Evolutionary conservation across 2,888 invertebrate species (phyloP), one percentile per base, ranked within the genome.

Genomic region (Diarsia rubi): DNA sequence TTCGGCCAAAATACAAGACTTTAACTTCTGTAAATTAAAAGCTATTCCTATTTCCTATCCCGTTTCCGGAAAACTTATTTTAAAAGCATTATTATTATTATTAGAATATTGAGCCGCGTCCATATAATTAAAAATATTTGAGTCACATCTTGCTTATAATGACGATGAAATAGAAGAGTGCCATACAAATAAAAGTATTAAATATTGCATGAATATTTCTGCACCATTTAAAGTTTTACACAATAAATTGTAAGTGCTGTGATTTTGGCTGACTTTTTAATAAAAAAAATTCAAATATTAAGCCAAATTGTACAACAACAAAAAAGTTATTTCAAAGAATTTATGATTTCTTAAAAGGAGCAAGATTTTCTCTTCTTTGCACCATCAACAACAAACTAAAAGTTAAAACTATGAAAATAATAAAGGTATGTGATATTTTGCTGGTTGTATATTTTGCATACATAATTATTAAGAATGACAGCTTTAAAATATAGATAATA

Each of bases 401-500:
- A 57, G 21, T 54, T 70, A 74, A 80, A 54, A 82, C 73, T 79
- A 78, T 83, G 69, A 81, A 82, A 78, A 78, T 70, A 74, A 84
- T 75, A 79, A 80, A 79, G 87, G 91, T 91, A 92, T 94, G 94
- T 94, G 94, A 94, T 94, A 95, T 93, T 91, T 93, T 92, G 93
- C 94, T 90, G 93, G 93, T 94, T 94, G 93, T 94, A 92, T 92
- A 92, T 90, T 93, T 93, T 93, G 93, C 91, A 90, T 87, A 90
- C 89, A 88, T 91, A 88, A 89, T 90, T 81, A 91, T 92, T 91
- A 91, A 91, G 84, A 82, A 88, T 70, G 74, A 90, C 91, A 94
- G 93, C 92, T 94, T 93, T 94, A 94, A 93, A 82, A 82, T 87
- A 89, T 93, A 92, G 91, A 85, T 84, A 82, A 76, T 93, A 93